A percentile compares a stretch with the other conserved stretches of the same genome.
Evolutionary conservation across 1,140 invertebrate species (phyloP).

Genomic region (Zeugodacus cucurbitae): DNA sequence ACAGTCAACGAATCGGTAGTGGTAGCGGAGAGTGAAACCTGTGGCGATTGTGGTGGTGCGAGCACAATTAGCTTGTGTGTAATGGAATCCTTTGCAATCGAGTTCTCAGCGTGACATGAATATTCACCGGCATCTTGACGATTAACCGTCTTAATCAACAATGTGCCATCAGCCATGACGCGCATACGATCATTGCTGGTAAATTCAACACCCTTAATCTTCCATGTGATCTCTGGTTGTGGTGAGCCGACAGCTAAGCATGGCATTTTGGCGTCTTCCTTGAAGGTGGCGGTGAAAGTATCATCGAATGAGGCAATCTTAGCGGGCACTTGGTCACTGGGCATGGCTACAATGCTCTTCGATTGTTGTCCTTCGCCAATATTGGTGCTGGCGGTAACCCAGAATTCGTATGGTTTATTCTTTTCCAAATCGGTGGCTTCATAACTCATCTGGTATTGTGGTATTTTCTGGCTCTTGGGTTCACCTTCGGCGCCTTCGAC

Average conservation of each 20-base stretch:
- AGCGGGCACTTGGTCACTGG: slow-evolving; percentile 88
- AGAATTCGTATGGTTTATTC: slow-evolving; percentile 89
- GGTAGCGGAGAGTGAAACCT: slow-evolving; percentile 81
- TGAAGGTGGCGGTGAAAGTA: slow-evolving; percentile 88
- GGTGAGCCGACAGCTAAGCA: slow-evolving; percentile 92
- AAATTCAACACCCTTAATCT: slow-evolving; percentile 71
- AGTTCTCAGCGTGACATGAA: slow-evolving; percentile 91
- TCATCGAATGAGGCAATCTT: slow-evolving; percentile 94
- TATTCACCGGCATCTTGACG: slow-evolving; percentile 91
- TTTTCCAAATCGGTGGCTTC: slow-evolving; percentile 86
- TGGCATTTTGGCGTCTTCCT: slow-evolving; percentile 90
- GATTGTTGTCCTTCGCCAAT: slow-evolving; percentile 93
- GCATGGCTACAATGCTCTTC: slow-evolving; percentile 84
- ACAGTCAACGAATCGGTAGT: slow-evolving; percentile 86
- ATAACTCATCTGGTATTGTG: slow-evolving; percentile 76
- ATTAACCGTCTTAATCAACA: slow-evolving; percentile 89
- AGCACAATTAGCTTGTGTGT: slow-evolving; percentile 90
- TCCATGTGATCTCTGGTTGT: slow-evolving; percentile 89
- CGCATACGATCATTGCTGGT: slow-evolving; percentile 77
- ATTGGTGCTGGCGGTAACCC: slow-evolving; percentile 92
- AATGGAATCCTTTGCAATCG: slow-evolving; percentile 90
- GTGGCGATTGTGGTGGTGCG: slow-evolving; percentile 85
- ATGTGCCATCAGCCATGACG: slow-evolving; percentile 87
- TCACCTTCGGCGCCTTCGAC: slow-evolving; percentile 76
- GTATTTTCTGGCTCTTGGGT: slow-evolving; percentile 74